A percentile compares a stretch with the other conserved stretches of the same genome.
Conservation (phyloP, 2,888 invertebrate species). For the Xylocampa areola region DNA sequence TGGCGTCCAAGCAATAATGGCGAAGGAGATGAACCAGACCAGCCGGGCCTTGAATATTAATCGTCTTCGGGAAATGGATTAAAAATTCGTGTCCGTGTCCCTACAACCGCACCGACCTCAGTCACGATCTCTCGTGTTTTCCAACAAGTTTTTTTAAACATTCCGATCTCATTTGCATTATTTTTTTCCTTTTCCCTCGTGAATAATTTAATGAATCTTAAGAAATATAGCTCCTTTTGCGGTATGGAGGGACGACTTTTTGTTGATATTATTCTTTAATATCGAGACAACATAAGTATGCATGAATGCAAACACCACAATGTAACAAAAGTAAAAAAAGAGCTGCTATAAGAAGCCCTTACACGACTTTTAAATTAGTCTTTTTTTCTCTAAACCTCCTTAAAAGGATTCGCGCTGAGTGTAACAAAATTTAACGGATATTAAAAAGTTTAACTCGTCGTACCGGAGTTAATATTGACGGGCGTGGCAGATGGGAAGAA, state of each 20-base stretch:
- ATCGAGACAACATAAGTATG: slow-evolving; percentile 23
- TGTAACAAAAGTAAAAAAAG: background rate
- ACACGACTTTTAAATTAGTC: slow-evolving; percentile 48
- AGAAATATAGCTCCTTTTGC: slow-evolving; percentile 79
- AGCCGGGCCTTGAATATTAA: slow-evolving; percentile 89
- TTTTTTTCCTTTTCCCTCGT: slow-evolving; percentile 84
- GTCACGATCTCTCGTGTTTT: slow-evolving; percentile 83
- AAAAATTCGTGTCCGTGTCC: slow-evolving; percentile 86
- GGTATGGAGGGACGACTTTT: slow-evolving; percentile 52
- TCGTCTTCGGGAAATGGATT: slow-evolving; percentile 89
- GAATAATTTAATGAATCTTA: slow-evolving; percentile 89
- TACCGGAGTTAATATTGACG: slow-evolving; percentile 89
- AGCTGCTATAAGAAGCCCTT: slow-evolving; percentile 9
- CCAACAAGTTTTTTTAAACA: slow-evolving; percentile 88
- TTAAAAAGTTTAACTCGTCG: slow-evolving; percentile 89
- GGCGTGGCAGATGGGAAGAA: slow-evolving; percentile 88
- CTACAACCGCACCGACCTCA: slow-evolving; percentile 72
- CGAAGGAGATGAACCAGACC: slow-evolving; percentile 90
- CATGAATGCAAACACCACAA: slow-evolving; percentile 14
- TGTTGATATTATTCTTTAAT: slow-evolving; percentile 46
- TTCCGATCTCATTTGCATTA: slow-evolving; percentile 86
- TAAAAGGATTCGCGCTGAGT: slow-evolving; percentile 82
- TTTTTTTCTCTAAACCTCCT: slow-evolving; percentile 68
- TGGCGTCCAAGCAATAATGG: slow-evolving; percentile 86
- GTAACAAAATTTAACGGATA: slow-evolving; percentile 90